Conservation (phyloP, 2,888 invertebrate genomes). For the Eristalis pertinax region DNA sequence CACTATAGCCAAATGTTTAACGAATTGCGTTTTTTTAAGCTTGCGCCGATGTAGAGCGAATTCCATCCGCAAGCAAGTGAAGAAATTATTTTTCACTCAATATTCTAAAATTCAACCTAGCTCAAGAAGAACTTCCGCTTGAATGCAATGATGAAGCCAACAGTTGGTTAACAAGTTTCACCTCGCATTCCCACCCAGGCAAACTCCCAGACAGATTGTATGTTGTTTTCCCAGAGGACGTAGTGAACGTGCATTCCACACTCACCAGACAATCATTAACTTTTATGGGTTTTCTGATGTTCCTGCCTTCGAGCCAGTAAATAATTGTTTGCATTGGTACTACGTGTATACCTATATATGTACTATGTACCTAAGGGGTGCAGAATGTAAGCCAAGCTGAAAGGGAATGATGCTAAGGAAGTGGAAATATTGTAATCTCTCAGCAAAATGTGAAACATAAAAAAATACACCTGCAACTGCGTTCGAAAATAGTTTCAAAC, state of each 20-base stretch:
- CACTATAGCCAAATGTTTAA: too few relatives aligned
- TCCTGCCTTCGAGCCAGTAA: neutral
- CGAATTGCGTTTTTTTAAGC: too few relatives aligned
- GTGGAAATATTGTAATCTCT: neutral
- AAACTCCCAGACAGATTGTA: neutral
- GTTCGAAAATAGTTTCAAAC: neutral
- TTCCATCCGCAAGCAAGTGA: too few relatives aligned
- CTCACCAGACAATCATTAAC: neutral
- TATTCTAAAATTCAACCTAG: neutral
- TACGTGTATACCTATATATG: neutral
- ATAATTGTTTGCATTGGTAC: neutral
- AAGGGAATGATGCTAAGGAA: neutral
- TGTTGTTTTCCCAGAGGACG: neutral
- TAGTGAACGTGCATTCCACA: too few relatives aligned
- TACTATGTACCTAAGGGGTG: too few relatives aligned
- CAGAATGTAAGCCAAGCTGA: neutral
- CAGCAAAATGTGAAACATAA: neutral
- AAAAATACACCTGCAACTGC: neutral
- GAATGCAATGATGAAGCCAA: neutral
- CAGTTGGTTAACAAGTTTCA: neutral
- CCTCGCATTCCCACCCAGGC: neutral
- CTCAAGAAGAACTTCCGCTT: neutral
- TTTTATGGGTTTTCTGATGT: neutral
- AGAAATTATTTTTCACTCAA: neutral
- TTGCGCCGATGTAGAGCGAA: too few relatives aligned